Evolutionary conservation across 92 coral and sea anemone species (phyloP), one percentile per base, ranked within the genome.

Genomic region (Virgularia gustaviana): DNA sequence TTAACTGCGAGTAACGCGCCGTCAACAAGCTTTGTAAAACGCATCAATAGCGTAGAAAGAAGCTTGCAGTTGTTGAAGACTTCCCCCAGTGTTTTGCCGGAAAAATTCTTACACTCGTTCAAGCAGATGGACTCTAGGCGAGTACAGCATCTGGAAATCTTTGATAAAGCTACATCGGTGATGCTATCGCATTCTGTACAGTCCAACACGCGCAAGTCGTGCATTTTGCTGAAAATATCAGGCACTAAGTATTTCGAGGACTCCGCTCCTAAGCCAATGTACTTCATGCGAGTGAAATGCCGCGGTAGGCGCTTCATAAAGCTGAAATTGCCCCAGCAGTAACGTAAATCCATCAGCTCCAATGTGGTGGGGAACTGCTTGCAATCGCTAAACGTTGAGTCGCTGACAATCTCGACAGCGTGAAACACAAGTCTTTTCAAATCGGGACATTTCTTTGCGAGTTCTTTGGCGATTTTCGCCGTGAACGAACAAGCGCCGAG

Each of bases 231-330:
- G 45, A 94, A 94, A 59, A 94, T 81, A 75, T 85, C 92, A 9
- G 96, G 99, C 12, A 94, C 87, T 9, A 94, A 88, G 73, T 82
- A 77, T 61, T 79, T 86, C 19, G 96, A 87, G 25, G 99, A 89
- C 71, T 89, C 95, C 66, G 87, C 84, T 34, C 99, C 99, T 24
- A 94, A 75, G 8, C 99, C 99, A 38, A 94, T 83, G 63, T 84
- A 94, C 72, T 86, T 94, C 88, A 94, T 86, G 36, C 87, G 83
- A 2, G 99, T 89, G 73, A 94, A 94, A 94, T 94, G 99, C 49
- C 99, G 78, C 41, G 99, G 99, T 36, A 94, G 80, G 39, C 96
- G 82, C 44, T 91, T 85, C 96, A 94, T 94, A 74, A 94, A 94
- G 58, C 87, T 81, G 68, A 94, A 94, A 66, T 94, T 87, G 18